Evolutionary conservation across 2,797 vertebrate species (phyloP).

Genomic region (Melopsittacus undulatus): DNA sequence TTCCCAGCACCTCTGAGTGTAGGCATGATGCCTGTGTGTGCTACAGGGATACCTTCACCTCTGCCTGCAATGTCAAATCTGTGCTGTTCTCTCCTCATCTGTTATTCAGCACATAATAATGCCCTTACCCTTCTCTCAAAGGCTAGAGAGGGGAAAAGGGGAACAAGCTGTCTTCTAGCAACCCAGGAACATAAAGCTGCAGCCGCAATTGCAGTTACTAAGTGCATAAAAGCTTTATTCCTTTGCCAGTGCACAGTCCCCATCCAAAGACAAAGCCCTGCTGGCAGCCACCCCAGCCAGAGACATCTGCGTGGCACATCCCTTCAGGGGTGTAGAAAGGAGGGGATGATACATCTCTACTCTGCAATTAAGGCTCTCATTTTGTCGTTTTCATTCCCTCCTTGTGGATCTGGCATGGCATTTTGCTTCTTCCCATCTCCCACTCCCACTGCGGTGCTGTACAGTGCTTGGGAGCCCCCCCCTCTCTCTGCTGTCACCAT

Average conservation of each 20-base stretch:
- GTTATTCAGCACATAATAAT: neutral
- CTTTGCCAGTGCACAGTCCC: neutral
- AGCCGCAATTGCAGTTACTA: neutral
- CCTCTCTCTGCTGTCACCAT: neutral
- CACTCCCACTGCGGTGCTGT: neutral
- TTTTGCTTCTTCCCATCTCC: neutral
- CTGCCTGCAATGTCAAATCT: neutral
- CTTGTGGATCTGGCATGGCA: neutral
- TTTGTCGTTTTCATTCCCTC: constrained; percentile 16
- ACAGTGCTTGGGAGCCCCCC: neutral
- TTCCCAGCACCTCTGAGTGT: neutral
- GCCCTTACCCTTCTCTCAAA: neutral
- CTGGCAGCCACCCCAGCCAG: constrained; percentile 25
- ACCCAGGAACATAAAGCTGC: neutral
- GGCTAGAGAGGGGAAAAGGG: neutral
- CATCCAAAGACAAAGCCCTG: constrained; percentile 42
- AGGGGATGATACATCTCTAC: constrained; percentile 21
- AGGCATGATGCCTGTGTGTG: neutral
- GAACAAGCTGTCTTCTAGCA: constrained; percentile 20
- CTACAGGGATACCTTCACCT: neutral
- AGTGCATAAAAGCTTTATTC: neutral
- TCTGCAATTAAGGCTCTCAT: constrained; percentile 52
- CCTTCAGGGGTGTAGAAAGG: neutral
- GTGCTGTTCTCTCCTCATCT: neutral
- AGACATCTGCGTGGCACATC: constrained; percentile 28